These are phyloP conservation scores for Entomobrya proxima DNA, from an alignment of 2,888 invertebrate genomes.

Conservation along the genomic window DNA sequence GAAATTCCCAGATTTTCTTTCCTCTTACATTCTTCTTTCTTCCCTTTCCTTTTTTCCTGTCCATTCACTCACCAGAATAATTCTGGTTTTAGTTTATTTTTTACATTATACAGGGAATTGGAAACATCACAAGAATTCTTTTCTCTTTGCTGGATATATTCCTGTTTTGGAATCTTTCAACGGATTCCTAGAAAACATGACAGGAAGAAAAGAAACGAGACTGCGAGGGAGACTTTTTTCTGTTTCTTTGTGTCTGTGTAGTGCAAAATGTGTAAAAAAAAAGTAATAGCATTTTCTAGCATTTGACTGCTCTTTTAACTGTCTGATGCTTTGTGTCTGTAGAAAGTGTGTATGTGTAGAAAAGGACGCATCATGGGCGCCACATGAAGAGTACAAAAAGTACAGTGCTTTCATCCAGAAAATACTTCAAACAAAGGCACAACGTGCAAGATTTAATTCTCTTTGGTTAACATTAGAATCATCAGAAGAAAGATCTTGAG, in stretches of 20 bases:
- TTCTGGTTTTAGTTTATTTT: neutral
- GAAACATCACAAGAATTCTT: slow-evolving; percentile 39
- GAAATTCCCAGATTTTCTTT: neutral
- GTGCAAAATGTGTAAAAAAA: neutral
- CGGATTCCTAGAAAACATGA: slow-evolving; percentile 6
- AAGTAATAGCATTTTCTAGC: neutral
- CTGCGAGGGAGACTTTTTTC: neutral
- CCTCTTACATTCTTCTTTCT: neutral
- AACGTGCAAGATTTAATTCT: slow-evolving; percentile 53
- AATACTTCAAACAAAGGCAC: slow-evolving; percentile 40
- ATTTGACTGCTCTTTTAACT: neutral
- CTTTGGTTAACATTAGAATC: slow-evolving; percentile 51
- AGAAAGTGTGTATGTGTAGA: neutral
- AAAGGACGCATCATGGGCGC: neutral
- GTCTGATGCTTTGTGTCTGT: slow-evolving; percentile 5
- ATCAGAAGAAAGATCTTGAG: neutral
- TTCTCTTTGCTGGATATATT: neutral
- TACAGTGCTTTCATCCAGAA: neutral
- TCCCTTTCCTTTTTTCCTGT: neutral
- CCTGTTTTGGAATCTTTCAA: neutral
- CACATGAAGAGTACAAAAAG: neutral
- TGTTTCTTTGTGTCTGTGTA: neutral
- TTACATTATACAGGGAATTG: slow-evolving; percentile 26
- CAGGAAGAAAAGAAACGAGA: neutral
- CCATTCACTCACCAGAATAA: neutral